Evolutionary conservation across 2,113 vertebrate species (phyloP).

Genomic region (Pituophis catenifer): DNA sequence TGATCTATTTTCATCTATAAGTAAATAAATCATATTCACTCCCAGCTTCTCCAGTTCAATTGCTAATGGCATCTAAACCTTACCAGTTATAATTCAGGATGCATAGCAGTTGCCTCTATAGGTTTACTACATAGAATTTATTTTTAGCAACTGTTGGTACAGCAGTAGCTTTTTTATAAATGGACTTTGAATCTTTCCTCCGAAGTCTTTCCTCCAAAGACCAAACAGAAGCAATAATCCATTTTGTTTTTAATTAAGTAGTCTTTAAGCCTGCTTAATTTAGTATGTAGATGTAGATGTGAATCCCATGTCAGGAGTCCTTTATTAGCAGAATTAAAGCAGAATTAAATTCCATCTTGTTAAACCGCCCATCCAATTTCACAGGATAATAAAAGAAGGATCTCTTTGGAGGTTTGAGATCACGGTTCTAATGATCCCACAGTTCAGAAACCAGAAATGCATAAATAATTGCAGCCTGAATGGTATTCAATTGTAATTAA

Average conservation of each 20-base stretch:
- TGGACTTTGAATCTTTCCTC: constrained; percentile 9
- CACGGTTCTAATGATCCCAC: constrained; percentile 21
- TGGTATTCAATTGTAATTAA: constrained; percentile 35
- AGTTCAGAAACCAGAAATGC: constrained; percentile 1
- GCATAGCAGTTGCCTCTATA: background rate
- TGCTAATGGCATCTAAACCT: background rate
- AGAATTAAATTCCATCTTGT: background rate
- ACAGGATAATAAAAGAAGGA: background rate
- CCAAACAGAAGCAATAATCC: constrained; percentile 20
- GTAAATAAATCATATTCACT: background rate
- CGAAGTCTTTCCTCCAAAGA: background rate
- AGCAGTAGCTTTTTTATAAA: constrained; percentile 24
- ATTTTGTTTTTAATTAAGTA: constrained; percentile 22
- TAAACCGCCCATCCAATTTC: background rate
- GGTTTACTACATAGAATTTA: background rate
- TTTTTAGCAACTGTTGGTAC: background rate
- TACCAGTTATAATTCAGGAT: background rate
- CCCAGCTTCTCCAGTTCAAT: background rate
- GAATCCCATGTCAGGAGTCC: background rate
- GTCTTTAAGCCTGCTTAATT: constrained; percentile 11
- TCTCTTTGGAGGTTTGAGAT: background rate
- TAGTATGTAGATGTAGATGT: constrained; percentile 9
- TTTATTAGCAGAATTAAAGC: background rate
- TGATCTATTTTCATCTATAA: background rate
- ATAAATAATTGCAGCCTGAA: constrained; percentile 17